These are phyloP conservation scores for Marcusenius ussheri DNA, from an alignment of 2,113 vertebrate genomes.

Conservation along the genomic window DNA sequence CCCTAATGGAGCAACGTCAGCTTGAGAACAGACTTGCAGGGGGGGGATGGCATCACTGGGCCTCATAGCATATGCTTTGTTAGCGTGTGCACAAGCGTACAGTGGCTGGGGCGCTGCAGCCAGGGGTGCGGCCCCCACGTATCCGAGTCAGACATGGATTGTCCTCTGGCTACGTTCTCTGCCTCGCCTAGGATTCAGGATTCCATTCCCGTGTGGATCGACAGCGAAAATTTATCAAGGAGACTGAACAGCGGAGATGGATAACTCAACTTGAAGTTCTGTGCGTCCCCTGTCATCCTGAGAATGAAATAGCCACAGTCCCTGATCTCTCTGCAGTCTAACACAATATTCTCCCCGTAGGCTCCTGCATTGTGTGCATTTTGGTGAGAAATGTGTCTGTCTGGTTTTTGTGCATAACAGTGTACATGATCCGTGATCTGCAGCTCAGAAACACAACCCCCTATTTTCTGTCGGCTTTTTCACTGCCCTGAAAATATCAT, in stretches of 20 bases:
- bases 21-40: conserved; percentile 26
- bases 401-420: neutral
- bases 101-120: neutral
- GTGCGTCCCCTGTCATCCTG: neutral
- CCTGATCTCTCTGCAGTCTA: neutral
- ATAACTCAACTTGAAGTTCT: neutral
- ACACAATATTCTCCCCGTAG: neutral
- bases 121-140: neutral
- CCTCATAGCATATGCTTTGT: conserved; percentile 14
- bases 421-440: neutral
- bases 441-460: neutral
- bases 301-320: neutral
- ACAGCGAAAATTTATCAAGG: neutral
- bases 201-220: neutral
- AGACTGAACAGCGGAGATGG: neutral
- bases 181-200: neutral
- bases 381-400: neutral
- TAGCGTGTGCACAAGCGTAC: neutral
- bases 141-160: neutral
- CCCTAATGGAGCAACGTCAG: conserved; percentile 25
- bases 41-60: conserved; percentile 25
- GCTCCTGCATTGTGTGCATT: neutral
- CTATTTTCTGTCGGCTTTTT: neutral
- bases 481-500: neutral
- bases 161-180: neutral